These are phyloP conservation scores for Cataglyphis cursor DNA, from an alignment of 2,888 invertebrate genomes.

Conservation along the genomic window DNA sequence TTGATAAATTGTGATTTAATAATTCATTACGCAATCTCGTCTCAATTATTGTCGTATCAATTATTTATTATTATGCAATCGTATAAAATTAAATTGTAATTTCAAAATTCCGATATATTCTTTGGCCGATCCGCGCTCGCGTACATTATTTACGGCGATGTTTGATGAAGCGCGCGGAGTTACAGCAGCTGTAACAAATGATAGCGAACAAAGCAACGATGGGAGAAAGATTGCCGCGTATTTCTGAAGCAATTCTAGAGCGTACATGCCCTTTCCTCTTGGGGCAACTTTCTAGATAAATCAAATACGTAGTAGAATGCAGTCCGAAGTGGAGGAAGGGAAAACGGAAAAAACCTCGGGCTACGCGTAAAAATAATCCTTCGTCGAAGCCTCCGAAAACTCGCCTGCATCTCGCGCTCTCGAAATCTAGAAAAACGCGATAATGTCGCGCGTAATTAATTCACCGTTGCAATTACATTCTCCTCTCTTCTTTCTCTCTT, in stretches of 20 bases:
- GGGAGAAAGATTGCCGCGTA: conserved; percentile 62
- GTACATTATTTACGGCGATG: conserved; percentile 59
- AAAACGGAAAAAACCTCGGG: conserved; percentile 21
- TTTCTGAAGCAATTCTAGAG: conserved; percentile 66
- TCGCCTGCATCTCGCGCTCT: conserved; percentile 59
- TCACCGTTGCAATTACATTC: conserved; percentile 63
- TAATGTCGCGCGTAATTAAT: conserved; percentile 75
- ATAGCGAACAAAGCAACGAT: conserved; percentile 63
- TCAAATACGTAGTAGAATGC: conserved; percentile 70
- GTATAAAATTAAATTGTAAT: too few species aligned
- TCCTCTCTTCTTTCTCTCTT: neutral
- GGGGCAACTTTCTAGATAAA: conserved; percentile 72
- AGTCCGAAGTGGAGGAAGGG: neutral
- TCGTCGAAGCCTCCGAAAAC: conserved; percentile 58
- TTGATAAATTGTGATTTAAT: too few species aligned
- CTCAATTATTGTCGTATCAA: too few species aligned
- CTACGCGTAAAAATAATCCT: conserved; percentile 40
- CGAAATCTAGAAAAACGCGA: conserved; percentile 65
- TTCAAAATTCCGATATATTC: conserved; percentile 50
- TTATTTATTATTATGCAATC: too few species aligned
- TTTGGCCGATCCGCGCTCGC: conserved; percentile 40
- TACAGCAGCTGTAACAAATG: conserved; percentile 38
- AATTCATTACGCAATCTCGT: too few species aligned
- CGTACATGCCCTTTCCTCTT: conserved; percentile 48
- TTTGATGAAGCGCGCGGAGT: conserved; percentile 48